These are phyloP conservation scores for Rambutsinella grinnellia DNA, from an alignment of 2,888 invertebrate species.

Conservation along the genomic window DNA sequence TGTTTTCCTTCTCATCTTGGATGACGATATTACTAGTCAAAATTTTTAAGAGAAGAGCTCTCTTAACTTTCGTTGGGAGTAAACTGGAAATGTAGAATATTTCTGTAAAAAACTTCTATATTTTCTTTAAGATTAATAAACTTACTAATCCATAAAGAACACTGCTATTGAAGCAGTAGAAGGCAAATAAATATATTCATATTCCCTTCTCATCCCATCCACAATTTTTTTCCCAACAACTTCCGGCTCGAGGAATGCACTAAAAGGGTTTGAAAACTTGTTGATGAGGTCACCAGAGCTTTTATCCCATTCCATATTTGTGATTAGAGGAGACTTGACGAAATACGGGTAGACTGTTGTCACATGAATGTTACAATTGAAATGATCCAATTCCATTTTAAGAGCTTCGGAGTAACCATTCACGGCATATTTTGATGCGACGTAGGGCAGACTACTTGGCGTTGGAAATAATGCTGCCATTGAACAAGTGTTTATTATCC, in stretches of 20 bases:
- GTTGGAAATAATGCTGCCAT: neutral
- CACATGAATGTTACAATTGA: neutral
- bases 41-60: neutral
- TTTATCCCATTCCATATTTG: neutral
- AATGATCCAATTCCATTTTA: slow-evolving; percentile 10
- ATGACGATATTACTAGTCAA: no score
- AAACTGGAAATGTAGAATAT: slow-evolving; percentile 5
- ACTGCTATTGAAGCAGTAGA: neutral
- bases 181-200: slow-evolving; percentile 8
- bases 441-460: slow-evolving; percentile 22
- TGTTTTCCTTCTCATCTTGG: no score
- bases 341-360: slow-evolving; percentile 22
- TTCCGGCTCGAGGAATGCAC: neutral
- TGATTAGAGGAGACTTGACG: slow-evolving; percentile 7
- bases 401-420: slow-evolving; percentile 26
- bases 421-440: slow-evolving; percentile 39
- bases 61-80: neutral
- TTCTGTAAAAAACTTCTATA: no score
- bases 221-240: slow-evolving; percentile 22
- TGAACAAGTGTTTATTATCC: slow-evolving; percentile 33
- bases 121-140: neutral
- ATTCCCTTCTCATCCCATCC: slow-evolving; percentile 19
- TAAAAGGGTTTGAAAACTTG: neutral
- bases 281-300: no score
- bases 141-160: neutral